phyloP scores from a whole-genome alignment of 2,797 vertebrate species.

The Thalassophryne amazonica region DNA sequence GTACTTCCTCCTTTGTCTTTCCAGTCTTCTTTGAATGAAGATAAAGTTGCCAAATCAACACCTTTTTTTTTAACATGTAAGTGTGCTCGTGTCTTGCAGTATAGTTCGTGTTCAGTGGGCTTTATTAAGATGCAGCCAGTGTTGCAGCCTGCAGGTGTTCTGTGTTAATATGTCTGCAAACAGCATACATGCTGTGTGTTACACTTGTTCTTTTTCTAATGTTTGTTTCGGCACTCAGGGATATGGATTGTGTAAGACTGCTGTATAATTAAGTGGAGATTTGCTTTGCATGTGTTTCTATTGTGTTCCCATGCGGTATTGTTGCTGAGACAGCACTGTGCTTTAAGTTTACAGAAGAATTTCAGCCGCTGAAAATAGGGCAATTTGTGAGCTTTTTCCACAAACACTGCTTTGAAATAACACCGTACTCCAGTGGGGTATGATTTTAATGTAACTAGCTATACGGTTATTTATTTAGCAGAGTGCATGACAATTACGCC shows the following conservation, averaged over 20 bases:
- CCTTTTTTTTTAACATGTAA: slow-evolving; percentile 51
- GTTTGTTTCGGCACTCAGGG: slow-evolving; percentile 68
- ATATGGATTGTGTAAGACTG: slow-evolving; percentile 64
- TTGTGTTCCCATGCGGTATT: slow-evolving; percentile 76
- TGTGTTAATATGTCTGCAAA: slow-evolving; percentile 38
- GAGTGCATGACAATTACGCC: slow-evolving; percentile 58
- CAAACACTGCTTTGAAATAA: slow-evolving; percentile 68
- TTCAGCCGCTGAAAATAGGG: slow-evolving; percentile 74
- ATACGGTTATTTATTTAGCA: slow-evolving; percentile 69
- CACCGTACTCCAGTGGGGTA: slow-evolving; percentile 59
- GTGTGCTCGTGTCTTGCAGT: slow-evolving; percentile 37
- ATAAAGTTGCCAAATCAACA: slow-evolving; percentile 45
- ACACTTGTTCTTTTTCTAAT: too few relatives aligned
- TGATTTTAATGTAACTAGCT: slow-evolving; percentile 58
- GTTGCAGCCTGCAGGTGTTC: slow-evolving; percentile 38
- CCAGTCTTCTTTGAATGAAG: slow-evolving; percentile 36
- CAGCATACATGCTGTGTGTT: slow-evolving; percentile 54
- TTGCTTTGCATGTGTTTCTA: slow-evolving; percentile 78
- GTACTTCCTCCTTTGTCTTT: slow-evolving; percentile 18
- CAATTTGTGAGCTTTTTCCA: slow-evolving; percentile 86
- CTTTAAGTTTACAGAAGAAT: slow-evolving; percentile 71
- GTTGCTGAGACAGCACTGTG: slow-evolving; percentile 76
- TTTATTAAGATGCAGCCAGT: slow-evolving; percentile 44
- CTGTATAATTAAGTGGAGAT: slow-evolving; percentile 76
- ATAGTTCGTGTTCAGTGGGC: slow-evolving; percentile 62